Evolutionary conservation across 2,888 invertebrate species (phyloP).

Genomic region (Chrysolina haemoptera): DNA sequence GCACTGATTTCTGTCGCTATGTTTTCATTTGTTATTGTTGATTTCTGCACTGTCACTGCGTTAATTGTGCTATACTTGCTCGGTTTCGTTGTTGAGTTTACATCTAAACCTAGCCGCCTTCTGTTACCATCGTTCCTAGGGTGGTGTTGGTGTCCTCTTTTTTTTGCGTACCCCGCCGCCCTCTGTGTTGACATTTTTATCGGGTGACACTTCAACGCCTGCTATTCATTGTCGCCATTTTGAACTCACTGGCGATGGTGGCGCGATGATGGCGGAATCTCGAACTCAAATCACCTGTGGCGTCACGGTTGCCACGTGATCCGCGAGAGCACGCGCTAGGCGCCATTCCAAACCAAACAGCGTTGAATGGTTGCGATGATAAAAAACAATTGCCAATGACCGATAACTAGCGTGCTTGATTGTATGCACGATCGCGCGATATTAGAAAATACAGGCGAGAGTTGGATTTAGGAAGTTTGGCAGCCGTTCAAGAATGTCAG

Average conservation of each 20-base stretch:
- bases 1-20: conserved; percentile 56
- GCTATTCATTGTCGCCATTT: conserved; percentile 76
- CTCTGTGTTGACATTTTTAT: conserved; percentile 75
- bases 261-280: conserved; percentile 27
- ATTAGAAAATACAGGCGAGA: no score
- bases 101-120: conserved; percentile 72
- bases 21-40: conserved; percentile 54
- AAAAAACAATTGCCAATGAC: conserved; percentile 9
- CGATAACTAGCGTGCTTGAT: background rate
- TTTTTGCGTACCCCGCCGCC: conserved; percentile 76
- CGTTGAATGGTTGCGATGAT: background rate
- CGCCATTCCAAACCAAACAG: background rate
- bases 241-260: conserved; percentile 69
- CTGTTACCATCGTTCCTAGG: conserved; percentile 74
- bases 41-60: conserved; percentile 53
- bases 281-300: conserved; percentile 36
- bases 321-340: background rate
- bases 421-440: background rate
- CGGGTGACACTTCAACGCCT: conserved; percentile 55
- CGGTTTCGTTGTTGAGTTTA: conserved; percentile 54
- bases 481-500: conserved; percentile 20
- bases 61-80: conserved; percentile 59
- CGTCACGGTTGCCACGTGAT: conserved; percentile 28
- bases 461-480: background rate
- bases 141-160: conserved; percentile 84